Percentiles rank a stretch among this genome's conserved stretches.
These are phyloP conservation scores for Clarias macrocephalus DNA, from an alignment of 2,113 vertebrate genomes.

Conservation along the genomic window DNA sequence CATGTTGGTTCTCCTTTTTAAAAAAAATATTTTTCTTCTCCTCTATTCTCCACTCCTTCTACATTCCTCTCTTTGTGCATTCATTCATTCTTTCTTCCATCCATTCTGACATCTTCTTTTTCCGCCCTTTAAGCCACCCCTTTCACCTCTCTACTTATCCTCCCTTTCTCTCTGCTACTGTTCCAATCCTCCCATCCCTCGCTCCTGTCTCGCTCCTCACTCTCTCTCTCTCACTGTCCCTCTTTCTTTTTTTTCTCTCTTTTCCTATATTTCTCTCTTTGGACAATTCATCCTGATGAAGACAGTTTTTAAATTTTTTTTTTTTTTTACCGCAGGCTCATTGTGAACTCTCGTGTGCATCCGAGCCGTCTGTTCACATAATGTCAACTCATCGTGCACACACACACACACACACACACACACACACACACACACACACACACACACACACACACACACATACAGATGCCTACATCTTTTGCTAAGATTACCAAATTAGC, in stretches of 20 bases:
- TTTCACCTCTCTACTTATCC: not conserved
- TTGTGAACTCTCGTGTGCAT: slow-evolving; percentile 79
- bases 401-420: slow-evolving; percentile 44
- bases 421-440: slow-evolving; percentile 24
- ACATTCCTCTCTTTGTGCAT: not conserved
- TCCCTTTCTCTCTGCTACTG: not conserved
- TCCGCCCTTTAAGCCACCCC: not conserved
- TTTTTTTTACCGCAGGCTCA: slow-evolving; percentile 72
- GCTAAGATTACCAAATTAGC: not conserved
- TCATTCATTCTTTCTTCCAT: not conserved
- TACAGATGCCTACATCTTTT: not conserved
- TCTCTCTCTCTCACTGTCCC: not conserved
- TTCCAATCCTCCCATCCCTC: not conserved
- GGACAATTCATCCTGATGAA: slow-evolving; percentile 66
- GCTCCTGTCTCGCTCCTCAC: not conserved
- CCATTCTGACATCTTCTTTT: not conserved
- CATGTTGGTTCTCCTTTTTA: too few relatives aligned
- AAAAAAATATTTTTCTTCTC: too few relatives aligned
- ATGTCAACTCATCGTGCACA: slow-evolving; percentile 61
- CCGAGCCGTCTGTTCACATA: slow-evolving; percentile 72
- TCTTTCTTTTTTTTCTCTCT: not conserved
- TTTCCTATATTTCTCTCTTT: not conserved
- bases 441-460: too few relatives aligned
- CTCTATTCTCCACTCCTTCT: not conserved
- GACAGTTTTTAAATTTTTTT: not conserved